Base-by-base conservation (phyloP, 2,113 vertebrate genomes). In the Colius striatus region DNA sequence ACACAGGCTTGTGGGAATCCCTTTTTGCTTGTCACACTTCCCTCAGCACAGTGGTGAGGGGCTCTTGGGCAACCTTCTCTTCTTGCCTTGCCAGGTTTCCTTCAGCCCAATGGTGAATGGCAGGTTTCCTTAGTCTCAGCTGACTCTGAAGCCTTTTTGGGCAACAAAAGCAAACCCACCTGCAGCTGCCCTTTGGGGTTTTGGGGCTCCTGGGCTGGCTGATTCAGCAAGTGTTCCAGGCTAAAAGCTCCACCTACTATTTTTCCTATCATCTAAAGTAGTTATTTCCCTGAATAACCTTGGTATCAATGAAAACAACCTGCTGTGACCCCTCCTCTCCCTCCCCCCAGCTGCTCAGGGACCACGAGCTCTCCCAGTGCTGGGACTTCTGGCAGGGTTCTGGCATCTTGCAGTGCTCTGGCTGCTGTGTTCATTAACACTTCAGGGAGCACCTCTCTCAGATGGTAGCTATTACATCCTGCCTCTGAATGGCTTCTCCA, bases 241-340 rank as follows among this genome's bases (percentile, higher is more conserved):
- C 27, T 1, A 6, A 8, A 5, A 41, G 2, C 34, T 2, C 8
- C 72, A 2, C 58, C 48, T 27, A 8, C 10, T 10, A 0, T 7
- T 3, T 45, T 67, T 9, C 18, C 62, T 36, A 4, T 19, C 11
- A 72, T n/a, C 58, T 68, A 36, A 72, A 71, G 36, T 54, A 55
- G 4, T 0, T 0, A 3, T 18, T 60, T 68, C 50, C 65, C 22
- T 3, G 34, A 19, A 38, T 87, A n/a, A 87, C 26, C 73, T 6
- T 2, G 12, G 4, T 18, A 23, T 32, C 22, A 55, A 29, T 76
- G 60, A 63, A 92, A 91, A 4, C 20, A 5, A 7, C 58, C 72
- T 27, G 19, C 26, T 53, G 3, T 36, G 50, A 16, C 26, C 14
- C 22, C 4, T 41, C 13, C 15, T 3, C 7, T 34, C n/a, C n/a